Conservation (phyloP, 2,113 vertebrate genomes). For the Apus apus region DNA sequence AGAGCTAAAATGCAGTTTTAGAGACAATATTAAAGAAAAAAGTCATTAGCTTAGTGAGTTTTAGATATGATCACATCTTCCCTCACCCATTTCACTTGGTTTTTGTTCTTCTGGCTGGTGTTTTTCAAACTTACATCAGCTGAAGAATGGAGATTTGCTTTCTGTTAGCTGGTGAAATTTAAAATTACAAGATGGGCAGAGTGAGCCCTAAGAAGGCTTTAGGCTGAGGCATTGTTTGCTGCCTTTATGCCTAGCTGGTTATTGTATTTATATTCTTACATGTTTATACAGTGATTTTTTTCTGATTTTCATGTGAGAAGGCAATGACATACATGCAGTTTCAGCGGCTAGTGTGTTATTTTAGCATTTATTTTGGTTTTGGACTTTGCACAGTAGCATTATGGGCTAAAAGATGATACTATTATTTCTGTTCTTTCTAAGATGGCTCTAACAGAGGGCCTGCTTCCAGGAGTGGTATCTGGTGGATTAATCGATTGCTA, state of each 20-base stretch:
- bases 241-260: not conserved
- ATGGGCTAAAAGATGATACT: not conserved
- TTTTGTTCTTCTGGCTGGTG: not conserved
- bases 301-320: not conserved
- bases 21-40: not conserved
- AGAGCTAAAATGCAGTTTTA: not conserved
- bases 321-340: not conserved
- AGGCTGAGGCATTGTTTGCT: not conserved
- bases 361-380: not conserved
- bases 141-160: not conserved
- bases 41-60: not conserved
- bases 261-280: not conserved
- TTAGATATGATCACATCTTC: not conserved
- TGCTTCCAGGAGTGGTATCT: not conserved
- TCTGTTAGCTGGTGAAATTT: not conserved
- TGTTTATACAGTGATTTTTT: not conserved
- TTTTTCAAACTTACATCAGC: not conserved
- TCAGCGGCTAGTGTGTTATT: not conserved
- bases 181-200: not conserved
- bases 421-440: not conserved
- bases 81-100: not conserved
- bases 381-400: not conserved
- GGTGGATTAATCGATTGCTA: fast-evolving
- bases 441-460: not conserved
- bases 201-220: not conserved